These are phyloP conservation scores for Marmota monax DNA, from an alignment of 2,113 vertebrate species.

Conservation along the genomic window DNA sequence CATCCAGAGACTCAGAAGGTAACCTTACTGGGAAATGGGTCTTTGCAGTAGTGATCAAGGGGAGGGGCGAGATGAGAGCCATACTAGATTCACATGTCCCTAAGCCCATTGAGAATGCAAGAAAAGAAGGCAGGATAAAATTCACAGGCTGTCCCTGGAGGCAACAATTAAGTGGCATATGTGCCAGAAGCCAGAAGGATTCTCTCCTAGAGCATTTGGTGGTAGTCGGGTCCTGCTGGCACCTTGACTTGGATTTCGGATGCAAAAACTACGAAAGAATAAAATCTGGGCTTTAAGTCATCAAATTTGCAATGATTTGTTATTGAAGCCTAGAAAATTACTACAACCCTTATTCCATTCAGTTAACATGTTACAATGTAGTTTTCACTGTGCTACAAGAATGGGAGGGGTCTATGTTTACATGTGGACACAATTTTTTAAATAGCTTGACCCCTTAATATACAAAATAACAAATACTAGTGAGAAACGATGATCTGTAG, in stretches of 20 bases:
- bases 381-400: neutral
- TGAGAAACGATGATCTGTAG: neutral
- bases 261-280: neutral
- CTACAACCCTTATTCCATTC: neutral
- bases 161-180: neutral
- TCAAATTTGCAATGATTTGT: neutral
- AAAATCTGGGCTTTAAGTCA: neutral
- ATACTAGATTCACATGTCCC: neutral
- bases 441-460: neutral
- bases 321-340: neutral
- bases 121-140: neutral
- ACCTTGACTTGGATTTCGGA: neutral
- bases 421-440: neutral
- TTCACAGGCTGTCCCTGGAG: neutral
- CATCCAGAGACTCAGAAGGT: neutral
- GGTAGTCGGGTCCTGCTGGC: rapidly evolving
- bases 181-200: neutral
- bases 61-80: neutral
- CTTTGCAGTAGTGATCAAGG: neutral
- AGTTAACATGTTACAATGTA: neutral
- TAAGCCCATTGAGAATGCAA: neutral
- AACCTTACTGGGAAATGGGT: slow-evolving; percentile 19
- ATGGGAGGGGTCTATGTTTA: neutral
- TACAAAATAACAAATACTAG: neutral
- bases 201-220: neutral